Base-by-base conservation (phyloP, 2,113 vertebrate species). In the Nyctibius bracteatus region DNA sequence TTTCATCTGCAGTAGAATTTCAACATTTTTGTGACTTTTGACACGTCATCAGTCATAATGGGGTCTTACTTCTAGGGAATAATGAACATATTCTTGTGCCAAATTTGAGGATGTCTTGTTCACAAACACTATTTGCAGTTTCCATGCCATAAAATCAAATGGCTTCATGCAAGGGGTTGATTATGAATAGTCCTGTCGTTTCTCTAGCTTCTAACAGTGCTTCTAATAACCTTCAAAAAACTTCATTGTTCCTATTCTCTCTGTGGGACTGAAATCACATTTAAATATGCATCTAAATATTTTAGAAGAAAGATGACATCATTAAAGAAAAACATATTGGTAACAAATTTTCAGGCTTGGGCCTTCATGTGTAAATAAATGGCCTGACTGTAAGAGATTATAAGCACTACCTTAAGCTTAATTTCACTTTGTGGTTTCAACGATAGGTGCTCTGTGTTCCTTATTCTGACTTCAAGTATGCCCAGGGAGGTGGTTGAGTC, bases 11-110 rank as follows among this genome's bases (percentile, higher is more conserved):
- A 95, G 96, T 27, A 70, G 91, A 96, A 97, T 96, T 98, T 97
- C 97, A 97, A 93, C 88, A 78, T 87, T 96, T 97, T 96, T 95
- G 83, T 96, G 90, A 98, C 96, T 97, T 97, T 97, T 97, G 97
- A 97, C 96, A 98, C 66, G 77, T 96, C 97, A 97, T 98, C 96
- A 96, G 90, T 98, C 94, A 95, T 86, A 92, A 94, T 86, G 71
- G 65, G 66, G 58, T 86, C 73, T 95, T 97, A 80, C 77, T 95
- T 97, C 51, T 61, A 72, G 74, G 68, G 47, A 96, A 72, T 86
- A 96, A 94, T 52, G 78, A 87, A 86, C 67, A 72, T 72, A 82
- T 87, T 66, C 80, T 90, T 63, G 67, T 92, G 79, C 43, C 88
- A 83, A 96, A 88, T 88, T 93, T 86, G 88, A 82, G 67, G 63